Evolutionary conservation across 2,113 vertebrate species (phyloP).

Genomic region (Larimichthys crocea): DNA sequence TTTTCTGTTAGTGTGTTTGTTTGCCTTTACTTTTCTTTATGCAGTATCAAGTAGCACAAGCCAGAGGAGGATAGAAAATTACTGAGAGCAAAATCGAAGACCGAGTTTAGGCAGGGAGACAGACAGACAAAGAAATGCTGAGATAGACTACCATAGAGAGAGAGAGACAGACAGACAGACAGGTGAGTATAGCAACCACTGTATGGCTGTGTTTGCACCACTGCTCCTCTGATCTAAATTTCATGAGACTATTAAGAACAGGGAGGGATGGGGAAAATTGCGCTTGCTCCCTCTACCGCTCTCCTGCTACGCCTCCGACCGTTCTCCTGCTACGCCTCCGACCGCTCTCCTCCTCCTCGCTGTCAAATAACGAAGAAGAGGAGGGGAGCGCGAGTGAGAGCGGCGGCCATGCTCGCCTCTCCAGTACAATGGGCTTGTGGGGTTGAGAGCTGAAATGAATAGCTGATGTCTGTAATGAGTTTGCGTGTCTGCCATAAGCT

Average conservation of each 20-base stretch:
- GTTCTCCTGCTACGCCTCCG: conserved; percentile 49
- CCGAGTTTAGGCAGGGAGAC: conserved; percentile 29
- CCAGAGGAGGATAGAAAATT: conserved; percentile 24
- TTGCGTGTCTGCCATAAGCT: conserved; percentile 42
- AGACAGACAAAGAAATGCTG: conserved; percentile 52
- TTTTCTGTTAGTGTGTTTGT: conserved; percentile 21
- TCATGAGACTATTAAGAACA: conserved; percentile 78
- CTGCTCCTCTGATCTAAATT: conserved; percentile 78
- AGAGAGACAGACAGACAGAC: conserved; percentile 36
- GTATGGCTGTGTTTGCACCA: conserved; percentile 59
- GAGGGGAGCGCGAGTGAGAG: conserved; percentile 45
- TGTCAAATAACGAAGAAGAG: conserved; percentile 70
- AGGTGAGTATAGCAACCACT: conserved; percentile 57
- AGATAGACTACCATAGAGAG: conserved; percentile 28
- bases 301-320: conserved; percentile 46
- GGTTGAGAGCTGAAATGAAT: conserved; percentile 66
- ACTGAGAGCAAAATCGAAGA: conserved; percentile 38
- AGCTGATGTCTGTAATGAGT: conserved; percentile 55
- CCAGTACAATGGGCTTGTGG: conserved; percentile 66
- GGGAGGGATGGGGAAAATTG: conserved; percentile 63
- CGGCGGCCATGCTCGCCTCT: conserved; percentile 72
- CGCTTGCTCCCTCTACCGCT: conserved; percentile 54
- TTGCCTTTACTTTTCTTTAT: conserved; percentile 23
- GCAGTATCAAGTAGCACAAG: conserved; percentile 11
- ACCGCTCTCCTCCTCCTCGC: conserved; percentile 45